These are phyloP conservation scores for Gyps fulvus DNA, from an alignment of 2,113 vertebrate species.

Conservation along the genomic window DNA sequence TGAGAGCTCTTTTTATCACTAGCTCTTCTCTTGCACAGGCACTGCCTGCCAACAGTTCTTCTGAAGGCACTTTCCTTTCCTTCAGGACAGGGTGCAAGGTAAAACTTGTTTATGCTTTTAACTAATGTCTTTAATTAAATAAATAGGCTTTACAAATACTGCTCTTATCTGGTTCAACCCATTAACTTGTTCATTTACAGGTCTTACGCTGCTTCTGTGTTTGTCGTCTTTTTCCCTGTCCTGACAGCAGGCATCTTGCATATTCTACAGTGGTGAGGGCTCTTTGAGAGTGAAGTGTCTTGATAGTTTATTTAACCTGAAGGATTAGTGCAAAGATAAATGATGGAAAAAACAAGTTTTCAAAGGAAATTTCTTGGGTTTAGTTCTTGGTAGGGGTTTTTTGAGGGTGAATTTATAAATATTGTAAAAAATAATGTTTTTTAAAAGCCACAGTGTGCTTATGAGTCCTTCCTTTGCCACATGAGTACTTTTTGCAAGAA, in stretches of 20 bases:
- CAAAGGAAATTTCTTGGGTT: not conserved
- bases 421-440: not conserved
- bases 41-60: not conserved
- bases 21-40: not conserved
- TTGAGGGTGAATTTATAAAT: not conserved
- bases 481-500: not conserved
- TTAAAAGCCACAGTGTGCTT: not conserved
- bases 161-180: not conserved
- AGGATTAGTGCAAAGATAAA: not conserved
- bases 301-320: not conserved
- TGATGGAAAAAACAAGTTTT: not conserved
- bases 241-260: not conserved
- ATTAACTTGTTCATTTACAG: not conserved
- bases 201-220: not conserved
- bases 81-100: not conserved
- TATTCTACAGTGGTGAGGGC: not conserved
- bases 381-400: not conserved
- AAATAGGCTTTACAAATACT: not conserved
- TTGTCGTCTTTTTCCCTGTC: not conserved
- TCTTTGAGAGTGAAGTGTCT: not conserved
- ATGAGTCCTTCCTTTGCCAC: not conserved
- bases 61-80: not conserved
- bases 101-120: conserved; percentile 8
- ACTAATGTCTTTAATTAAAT: not conserved
- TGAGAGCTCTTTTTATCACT: not conserved